Percentiles rank a stretch among this genome's conserved stretches.
These are phyloP conservation scores for Dipodomys ordii DNA, from an alignment of 2,113 vertebrate species.

Conservation along the genomic window DNA sequence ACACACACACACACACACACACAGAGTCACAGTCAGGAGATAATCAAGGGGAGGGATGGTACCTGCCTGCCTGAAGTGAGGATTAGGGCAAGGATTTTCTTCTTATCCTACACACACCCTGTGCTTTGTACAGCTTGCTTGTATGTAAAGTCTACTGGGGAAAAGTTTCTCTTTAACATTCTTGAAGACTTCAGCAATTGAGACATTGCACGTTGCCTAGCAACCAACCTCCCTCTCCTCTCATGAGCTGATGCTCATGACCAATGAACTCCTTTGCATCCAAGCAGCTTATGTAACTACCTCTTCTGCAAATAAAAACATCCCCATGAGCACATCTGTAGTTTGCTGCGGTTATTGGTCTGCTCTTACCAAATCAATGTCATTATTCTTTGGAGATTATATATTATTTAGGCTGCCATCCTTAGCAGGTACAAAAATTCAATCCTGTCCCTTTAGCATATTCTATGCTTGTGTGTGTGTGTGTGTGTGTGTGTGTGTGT, in stretches of 20 bases:
- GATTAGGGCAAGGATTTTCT: background rate
- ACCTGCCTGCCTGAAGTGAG: background rate
- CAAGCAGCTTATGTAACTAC: background rate
- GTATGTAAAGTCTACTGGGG: background rate
- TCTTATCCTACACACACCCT: background rate
- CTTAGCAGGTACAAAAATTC: background rate
- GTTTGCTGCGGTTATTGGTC: background rate
- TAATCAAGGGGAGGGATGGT: too few relatives aligned
- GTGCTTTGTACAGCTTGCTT: background rate
- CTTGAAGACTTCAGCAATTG: background rate
- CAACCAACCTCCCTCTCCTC: background rate
- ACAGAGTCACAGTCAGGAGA: too few relatives aligned
- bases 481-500: too few relatives aligned
- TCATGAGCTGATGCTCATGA: background rate
- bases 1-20: too few relatives aligned
- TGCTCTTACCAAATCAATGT: background rate
- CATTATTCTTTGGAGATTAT: background rate
- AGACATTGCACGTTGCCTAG: background rate
- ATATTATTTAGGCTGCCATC: background rate
- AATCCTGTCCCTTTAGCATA: background rate
- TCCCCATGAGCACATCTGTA: background rate
- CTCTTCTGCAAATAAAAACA: background rate
- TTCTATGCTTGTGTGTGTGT: too few relatives aligned
- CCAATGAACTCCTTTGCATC: background rate
- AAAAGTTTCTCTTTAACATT: background rate